A percentile compares a stretch with the other conserved stretches of the same genome.
Evolutionary conservation across 2,113 vertebrate species (phyloP).

Genomic region (Oncorhynchus mykiss): DNA sequence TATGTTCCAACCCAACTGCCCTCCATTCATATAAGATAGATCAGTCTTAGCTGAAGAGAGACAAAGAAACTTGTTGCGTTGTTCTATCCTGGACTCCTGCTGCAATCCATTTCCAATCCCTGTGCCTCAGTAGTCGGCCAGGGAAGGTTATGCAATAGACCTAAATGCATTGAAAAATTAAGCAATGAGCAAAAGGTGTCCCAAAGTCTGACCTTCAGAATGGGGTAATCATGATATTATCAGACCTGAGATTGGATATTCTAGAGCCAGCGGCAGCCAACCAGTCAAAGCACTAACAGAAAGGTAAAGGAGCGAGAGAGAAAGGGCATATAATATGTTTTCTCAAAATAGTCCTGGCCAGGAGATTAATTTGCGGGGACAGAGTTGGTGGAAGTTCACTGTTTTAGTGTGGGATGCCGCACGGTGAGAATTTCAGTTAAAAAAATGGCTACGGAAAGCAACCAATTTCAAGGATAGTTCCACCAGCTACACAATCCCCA

Average conservation of each 20-base stretch:
- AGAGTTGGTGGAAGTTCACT: conserved; percentile 11
- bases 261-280: conserved; percentile 19
- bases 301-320: no score
- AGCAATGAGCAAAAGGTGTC: conserved; percentile 49
- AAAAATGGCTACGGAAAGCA: neutral
- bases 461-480: neutral
- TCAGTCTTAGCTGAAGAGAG: neutral
- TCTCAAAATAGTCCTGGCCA: conserved; percentile 56
- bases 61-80: neutral
- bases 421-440: neutral
- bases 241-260: conserved; percentile 47
- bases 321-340: conserved; percentile 36
- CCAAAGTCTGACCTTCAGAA: conserved; percentile 56
- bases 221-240: conserved; percentile 37
- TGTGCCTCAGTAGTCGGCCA: neutral
- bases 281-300: conserved; percentile 22
- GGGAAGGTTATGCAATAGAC: conserved; percentile 25
- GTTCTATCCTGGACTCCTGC: neutral
- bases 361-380: conserved; percentile 44
- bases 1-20: no score
- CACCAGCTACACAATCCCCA: neutral
- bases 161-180: conserved; percentile 43
- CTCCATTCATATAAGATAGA: neutral
- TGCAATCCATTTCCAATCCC: conserved; percentile 21
- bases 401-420: neutral